These are phyloP conservation scores for Amphimedon queenslandica DNA, from an alignment of 37 sponge, comb jelly and placozoan genomes.

Conservation along the genomic window DNA sequence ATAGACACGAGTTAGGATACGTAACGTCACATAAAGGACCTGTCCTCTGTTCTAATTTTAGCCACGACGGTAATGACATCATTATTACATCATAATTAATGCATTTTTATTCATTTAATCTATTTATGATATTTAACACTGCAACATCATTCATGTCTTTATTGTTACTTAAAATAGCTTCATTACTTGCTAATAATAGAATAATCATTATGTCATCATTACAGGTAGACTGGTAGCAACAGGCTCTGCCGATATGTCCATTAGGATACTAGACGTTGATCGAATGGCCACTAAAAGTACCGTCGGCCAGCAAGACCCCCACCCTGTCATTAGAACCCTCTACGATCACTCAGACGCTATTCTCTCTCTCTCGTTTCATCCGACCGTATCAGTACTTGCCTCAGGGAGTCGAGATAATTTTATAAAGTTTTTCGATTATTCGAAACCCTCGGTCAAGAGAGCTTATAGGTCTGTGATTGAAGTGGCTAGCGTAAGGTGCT, in stretches of 20 bases:
- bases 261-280: constrained; percentile 90
- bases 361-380: constrained; percentile 84
- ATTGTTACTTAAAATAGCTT: too few relatives aligned
- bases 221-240: constrained; percentile 73
- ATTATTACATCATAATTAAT: too few relatives aligned
- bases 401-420: constrained; percentile 86
- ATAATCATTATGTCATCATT: background rate
- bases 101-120: too few relatives aligned
- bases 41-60: constrained; percentile 63
- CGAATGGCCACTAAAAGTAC: constrained; percentile 72
- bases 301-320: constrained; percentile 59
- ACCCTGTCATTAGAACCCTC: constrained; percentile 86
- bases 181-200: background rate
- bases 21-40: constrained; percentile 85
- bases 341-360: constrained; percentile 86
- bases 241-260: constrained; percentile 76
- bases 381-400: constrained; percentile 76
- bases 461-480: constrained; percentile 69
- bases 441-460: constrained; percentile 81
- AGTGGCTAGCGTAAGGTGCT: constrained; percentile 57
- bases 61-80: constrained; percentile 72
- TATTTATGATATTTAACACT: too few relatives aligned
- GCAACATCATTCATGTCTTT: too few relatives aligned
- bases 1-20: constrained; percentile 60
- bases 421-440: constrained; percentile 89